These are phyloP conservation scores for Protomyctophum bolini DNA, from an alignment of 2,113 vertebrate genomes.

Conservation along the genomic window DNA sequence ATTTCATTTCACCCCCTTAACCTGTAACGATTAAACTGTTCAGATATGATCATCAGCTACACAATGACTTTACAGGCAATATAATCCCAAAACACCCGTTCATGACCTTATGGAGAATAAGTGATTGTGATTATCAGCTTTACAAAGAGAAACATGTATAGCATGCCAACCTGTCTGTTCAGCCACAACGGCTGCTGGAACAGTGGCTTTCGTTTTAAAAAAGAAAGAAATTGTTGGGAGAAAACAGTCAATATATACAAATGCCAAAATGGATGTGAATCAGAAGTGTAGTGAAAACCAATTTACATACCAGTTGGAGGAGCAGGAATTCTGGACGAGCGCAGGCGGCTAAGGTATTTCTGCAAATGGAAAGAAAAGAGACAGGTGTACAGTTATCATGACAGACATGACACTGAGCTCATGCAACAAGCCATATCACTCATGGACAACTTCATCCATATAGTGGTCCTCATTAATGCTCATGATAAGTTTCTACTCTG, in stretches of 20 bases:
- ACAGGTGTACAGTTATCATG: background rate
- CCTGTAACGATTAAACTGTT: too few species aligned
- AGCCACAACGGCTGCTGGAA: too few species aligned
- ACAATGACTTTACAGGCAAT: background rate
- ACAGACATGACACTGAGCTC: background rate
- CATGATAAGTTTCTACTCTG: too few species aligned
- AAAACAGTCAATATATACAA: background rate
- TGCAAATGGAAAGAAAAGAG: conserved; percentile 28
- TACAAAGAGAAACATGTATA: background rate
- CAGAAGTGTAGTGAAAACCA: background rate
- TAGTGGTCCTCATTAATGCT: too few species aligned
- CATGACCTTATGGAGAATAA: too few species aligned
- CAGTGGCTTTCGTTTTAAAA: too few species aligned
- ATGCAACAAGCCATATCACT: too few species aligned
- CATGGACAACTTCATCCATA: too few species aligned
- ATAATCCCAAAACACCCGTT: background rate
- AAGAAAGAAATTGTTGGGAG: conserved; percentile 12
- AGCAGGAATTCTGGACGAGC: conserved; percentile 73
- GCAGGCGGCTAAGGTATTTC: conserved; percentile 66
- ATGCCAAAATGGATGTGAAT: background rate
- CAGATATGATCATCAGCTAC: background rate
- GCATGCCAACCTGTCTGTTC: conserved; percentile 57
- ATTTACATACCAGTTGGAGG: conserved; percentile 66
- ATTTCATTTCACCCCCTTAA: too few species aligned
- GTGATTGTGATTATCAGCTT: too few species aligned